phyloP scores from a whole-genome alignment of 1,140 invertebrate genomes.

The Sesamia nonagrioides region DNA sequence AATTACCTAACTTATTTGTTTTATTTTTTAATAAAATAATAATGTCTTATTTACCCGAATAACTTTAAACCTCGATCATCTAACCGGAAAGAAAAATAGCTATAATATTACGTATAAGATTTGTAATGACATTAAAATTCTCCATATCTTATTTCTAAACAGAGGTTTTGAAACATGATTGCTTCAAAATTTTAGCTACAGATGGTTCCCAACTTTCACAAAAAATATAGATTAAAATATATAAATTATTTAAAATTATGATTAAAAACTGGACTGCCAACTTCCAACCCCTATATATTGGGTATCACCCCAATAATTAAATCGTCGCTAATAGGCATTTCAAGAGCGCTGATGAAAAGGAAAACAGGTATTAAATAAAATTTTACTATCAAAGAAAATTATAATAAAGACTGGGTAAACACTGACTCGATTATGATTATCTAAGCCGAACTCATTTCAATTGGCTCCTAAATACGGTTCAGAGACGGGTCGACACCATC shows the following conservation, averaged over 20 bases:
- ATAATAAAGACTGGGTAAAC: constrained; percentile 22
- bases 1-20: too few relatives aligned
- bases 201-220: background rate
- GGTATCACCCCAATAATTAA: background rate
- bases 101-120: too few relatives aligned
- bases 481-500: constrained; percentile 44
- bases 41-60: too few relatives aligned
- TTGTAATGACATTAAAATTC: too few relatives aligned
- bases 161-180: too few relatives aligned
- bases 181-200: too few relatives aligned
- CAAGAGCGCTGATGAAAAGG: background rate
- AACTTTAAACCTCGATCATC: too few relatives aligned
- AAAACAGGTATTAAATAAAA: constrained; percentile 8
- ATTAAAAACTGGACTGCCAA: background rate
- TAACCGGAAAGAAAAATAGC: too few relatives aligned
- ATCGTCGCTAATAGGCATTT: background rate
- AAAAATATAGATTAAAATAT: background rate
- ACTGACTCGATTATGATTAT: constrained; percentile 37
- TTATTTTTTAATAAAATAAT: too few relatives aligned
- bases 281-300: background rate
- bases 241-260: background rate
- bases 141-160: too few relatives aligned
- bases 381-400: constrained; percentile 2
- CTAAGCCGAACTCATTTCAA: constrained; percentile 30
- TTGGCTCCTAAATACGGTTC: constrained; percentile 44